Evolutionary conservation across 2,113 vertebrate species (phyloP), one percentile per base, ranked within the genome.

Genomic region (Chionomys nivalis): DNA sequence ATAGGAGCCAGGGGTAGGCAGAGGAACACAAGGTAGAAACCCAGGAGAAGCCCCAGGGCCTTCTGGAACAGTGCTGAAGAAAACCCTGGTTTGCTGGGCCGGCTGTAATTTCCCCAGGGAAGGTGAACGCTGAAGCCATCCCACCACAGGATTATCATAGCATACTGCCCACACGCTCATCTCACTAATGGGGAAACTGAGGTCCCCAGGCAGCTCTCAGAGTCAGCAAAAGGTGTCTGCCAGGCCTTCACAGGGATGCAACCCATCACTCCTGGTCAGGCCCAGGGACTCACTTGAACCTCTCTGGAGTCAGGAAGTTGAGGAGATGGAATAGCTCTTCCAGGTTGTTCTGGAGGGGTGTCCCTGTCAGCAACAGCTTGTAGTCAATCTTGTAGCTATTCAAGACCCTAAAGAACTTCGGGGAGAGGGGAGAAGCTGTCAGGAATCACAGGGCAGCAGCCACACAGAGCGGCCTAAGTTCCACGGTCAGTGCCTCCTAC

Each of bases 371-470:
- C 95, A 99, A 99, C 98, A 99, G 98, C 98, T 99, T 99, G 98
- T 99, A 99, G 97, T 99, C 99, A 2, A 99, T 99, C 98, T 99
- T 99, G 98, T 99, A 99, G 98, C 99, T 99, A 55, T 99, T 99
- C 89, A 99, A 97, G 89, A 99, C 99, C 97, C 99, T 99, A 47
- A 99, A 99, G 98, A 99, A 99, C 99, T 99, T 98, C 28, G 58
- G 96, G 94, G 76, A 93, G 58, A 65, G 94, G 52, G 49, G 39
- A 68, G n/a, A 87, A 13, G 4, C 3, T 0, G 9, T 97, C 66
- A 95, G 83, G 39, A 82, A 65, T 33, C 21, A 1, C 10, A 0
- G 66, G 28, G 28, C 0, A 0, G 55, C 39, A 8, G 78, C 42
- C 0, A 0, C 0, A 0, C 39, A 1, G 23, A 2, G 44, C 0